Evolutionary conservation across 1,140 invertebrate genomes (phyloP).

Genomic region (Oryctes rhinoceros): DNA sequence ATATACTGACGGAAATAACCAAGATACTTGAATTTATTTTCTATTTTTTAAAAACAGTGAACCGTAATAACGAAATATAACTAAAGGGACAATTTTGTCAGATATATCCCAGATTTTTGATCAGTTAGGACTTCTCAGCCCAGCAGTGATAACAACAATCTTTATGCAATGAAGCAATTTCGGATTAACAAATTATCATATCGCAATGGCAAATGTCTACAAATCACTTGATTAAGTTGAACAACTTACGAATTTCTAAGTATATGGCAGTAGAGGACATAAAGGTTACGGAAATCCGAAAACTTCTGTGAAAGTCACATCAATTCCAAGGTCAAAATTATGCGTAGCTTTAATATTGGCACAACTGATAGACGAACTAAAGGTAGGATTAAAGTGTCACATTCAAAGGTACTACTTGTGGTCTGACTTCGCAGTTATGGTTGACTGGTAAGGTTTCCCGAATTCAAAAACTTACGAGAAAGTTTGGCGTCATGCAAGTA

Average conservation of each 20-base stretch:
- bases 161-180: neutral
- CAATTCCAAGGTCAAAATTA: conserved; percentile 52
- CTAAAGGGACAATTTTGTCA: conserved; percentile 37
- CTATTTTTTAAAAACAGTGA: conserved; percentile 15
- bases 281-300: conserved; percentile 50
- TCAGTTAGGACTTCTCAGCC: conserved; percentile 2
- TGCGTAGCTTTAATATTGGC: conserved; percentile 46
- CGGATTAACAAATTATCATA: conserved; percentile 3
- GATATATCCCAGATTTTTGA: conserved; percentile 39
- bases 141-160: neutral
- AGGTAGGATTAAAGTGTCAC: neutral
- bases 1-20: neutral
- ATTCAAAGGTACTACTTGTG: conserved; percentile 26
- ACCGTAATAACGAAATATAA: conserved; percentile 8
- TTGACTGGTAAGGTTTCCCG: conserved; percentile 50
- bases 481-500: conserved; percentile 51
- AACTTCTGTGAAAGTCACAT: conserved; percentile 54
- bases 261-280: neutral
- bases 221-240: neutral
- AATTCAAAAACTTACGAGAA: conserved; percentile 49
- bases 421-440: conserved; percentile 47
- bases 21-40: conserved; percentile 38
- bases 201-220: neutral
- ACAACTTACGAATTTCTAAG: neutral
- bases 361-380: conserved; percentile 42